Percentiles rank a stretch among this genome's conserved stretches.
Evolutionary conservation across 2,797 vertebrate genomes (phyloP).

Genomic region (Tarsius wallacei): DNA sequence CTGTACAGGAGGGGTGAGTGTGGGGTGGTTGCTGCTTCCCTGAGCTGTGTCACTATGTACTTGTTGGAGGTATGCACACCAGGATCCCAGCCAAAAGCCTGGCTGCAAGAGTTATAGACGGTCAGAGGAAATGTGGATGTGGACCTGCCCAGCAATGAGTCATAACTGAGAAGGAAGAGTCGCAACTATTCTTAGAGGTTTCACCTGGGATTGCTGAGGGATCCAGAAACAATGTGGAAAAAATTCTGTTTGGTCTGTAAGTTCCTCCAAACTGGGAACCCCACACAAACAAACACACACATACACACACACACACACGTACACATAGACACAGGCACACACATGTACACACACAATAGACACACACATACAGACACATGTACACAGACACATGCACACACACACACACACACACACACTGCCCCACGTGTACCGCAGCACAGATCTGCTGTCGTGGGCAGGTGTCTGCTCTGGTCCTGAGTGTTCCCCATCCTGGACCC

Average conservation of each 20-base stretch:
- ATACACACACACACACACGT: fast-evolving
- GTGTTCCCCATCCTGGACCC: not conserved
- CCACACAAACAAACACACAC: not conserved
- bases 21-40: not conserved
- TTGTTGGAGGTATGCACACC: not conserved
- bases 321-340: too few relatives aligned
- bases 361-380: too few relatives aligned
- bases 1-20: not conserved
- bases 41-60: not conserved
- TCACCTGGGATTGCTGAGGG: not conserved
- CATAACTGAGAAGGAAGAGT: not conserved
- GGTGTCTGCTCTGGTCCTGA: not conserved
- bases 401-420: not conserved
- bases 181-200: not conserved
- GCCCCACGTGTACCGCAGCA: not conserved
- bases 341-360: too few relatives aligned
- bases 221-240: not conserved
- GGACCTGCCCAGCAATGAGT: not conserved
- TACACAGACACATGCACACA: not conserved
- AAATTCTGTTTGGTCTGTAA: not conserved
- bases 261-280: fast-evolving
- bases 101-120: not conserved
- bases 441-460: not conserved
- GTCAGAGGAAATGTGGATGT: not conserved
- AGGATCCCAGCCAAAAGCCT: not conserved